Evolutionary conservation across 1,140 invertebrate genomes (phyloP).

Genomic region (Drosophila eugracilis): DNA sequence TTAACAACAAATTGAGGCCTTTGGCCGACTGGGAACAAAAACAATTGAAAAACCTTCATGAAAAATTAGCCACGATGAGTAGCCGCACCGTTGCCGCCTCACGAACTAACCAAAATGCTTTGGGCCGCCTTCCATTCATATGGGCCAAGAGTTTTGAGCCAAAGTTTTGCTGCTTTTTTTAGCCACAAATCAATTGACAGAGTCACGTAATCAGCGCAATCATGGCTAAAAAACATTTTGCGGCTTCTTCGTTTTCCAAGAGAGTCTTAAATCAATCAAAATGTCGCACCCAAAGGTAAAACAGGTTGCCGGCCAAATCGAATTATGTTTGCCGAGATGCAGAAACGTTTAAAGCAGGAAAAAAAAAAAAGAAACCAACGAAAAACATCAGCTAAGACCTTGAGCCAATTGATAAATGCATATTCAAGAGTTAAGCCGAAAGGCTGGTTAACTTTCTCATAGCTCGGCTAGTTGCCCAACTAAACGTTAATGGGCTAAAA

Average conservation of each 20-base stretch:
- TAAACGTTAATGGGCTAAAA: slow-evolving; percentile 20
- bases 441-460: slow-evolving; percentile 32
- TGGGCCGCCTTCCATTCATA: slow-evolving; percentile 67
- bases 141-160: slow-evolving; percentile 37
- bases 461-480: slow-evolving; percentile 18
- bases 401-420: slow-evolving; percentile 39
- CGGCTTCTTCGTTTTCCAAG: slow-evolving; percentile 31
- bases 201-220: slow-evolving; percentile 81
- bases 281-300: slow-evolving; percentile 47
- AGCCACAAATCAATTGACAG: slow-evolving; percentile 75
- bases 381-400: slow-evolving; percentile 15
- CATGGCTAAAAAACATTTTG: slow-evolving; percentile 62
- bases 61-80: slow-evolving; percentile 74
- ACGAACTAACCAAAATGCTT: slow-evolving; percentile 59
- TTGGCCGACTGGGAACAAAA: slow-evolving; percentile 54
- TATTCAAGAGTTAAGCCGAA: slow-evolving; percentile 17
- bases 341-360: slow-evolving; percentile 19
- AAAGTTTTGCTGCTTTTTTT: slow-evolving; percentile 22
- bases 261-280: slow-evolving; percentile 48
- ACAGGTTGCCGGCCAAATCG: slow-evolving; percentile 17
- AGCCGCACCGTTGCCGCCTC: slow-evolving; percentile 37
- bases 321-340: slow-evolving; percentile 41
- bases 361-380: slow-evolving; percentile 1
- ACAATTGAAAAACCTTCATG: slow-evolving; percentile 78
- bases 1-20: slow-evolving; percentile 73